Conservation (phyloP, 2,113 vertebrate genomes). For the Donacobius atricapilla region DNA sequence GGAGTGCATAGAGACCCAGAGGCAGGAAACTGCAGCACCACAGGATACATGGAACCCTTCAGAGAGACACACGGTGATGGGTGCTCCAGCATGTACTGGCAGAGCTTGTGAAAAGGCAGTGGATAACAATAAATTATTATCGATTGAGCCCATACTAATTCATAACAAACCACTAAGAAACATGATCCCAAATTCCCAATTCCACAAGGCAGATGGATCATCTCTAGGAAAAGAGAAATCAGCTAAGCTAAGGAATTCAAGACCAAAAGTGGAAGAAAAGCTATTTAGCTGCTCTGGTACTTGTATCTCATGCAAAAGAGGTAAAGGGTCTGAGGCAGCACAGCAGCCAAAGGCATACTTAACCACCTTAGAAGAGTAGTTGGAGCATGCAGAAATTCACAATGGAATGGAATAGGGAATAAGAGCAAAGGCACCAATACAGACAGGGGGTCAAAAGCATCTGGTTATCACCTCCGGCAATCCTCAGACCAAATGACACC, state of each 20-base stretch:
- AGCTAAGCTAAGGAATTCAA: background rate
- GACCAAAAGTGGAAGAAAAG: background rate
- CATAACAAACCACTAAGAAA: background rate
- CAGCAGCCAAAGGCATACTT: background rate
- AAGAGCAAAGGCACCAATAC: background rate
- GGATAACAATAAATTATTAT: background rate
- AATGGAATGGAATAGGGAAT: background rate
- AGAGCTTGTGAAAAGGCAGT: background rate
- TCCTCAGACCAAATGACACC: background rate
- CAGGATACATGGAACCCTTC: accelerated
- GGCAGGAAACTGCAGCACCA: background rate
- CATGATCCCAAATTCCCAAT: background rate
- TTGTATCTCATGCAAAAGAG: background rate
- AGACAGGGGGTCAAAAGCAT: background rate
- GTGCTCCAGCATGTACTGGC: background rate
- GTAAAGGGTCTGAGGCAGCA: background rate
- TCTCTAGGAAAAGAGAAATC: background rate
- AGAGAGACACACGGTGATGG: accelerated
- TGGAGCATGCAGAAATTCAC: background rate
- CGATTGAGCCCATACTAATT: background rate
- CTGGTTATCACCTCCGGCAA: background rate
- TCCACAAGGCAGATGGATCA: background rate
- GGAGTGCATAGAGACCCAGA: background rate
- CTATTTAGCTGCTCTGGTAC: background rate
- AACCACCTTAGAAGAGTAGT: background rate